Percentiles rank a stretch among this genome's conserved stretches.
Evolutionary conservation across 1,140 invertebrate genomes (phyloP).

Genomic region (Macrosteles quadrilineatus): DNA sequence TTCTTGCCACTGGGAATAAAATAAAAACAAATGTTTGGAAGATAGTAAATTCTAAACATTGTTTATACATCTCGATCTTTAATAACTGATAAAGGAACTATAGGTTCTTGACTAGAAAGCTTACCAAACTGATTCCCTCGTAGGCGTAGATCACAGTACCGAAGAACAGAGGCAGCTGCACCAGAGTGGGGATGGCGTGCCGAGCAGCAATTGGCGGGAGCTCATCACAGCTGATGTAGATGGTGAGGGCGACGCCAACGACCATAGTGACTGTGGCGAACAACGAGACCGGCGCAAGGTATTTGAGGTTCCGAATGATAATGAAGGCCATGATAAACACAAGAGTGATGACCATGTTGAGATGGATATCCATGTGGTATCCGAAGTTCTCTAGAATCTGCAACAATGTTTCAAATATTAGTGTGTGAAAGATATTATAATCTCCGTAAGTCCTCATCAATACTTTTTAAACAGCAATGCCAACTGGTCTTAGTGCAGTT

Average conservation of each 20-base stretch:
- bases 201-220: slow-evolving; percentile 37
- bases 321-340: slow-evolving; percentile 71
- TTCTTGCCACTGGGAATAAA: too few relatives aligned
- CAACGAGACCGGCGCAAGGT: slow-evolving; percentile 81
- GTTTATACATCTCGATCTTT: too few relatives aligned
- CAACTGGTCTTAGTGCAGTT: too few relatives aligned
- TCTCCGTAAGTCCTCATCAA: too few relatives aligned
- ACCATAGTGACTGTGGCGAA: slow-evolving; percentile 78
- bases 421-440: neutral
- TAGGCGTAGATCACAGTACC: slow-evolving; percentile 87
- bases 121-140: slow-evolving; percentile 80
- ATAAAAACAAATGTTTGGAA: too few relatives aligned
- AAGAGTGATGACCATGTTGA: slow-evolving; percentile 73
- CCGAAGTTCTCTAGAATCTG: slow-evolving; percentile 68
- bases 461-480: too few relatives aligned
- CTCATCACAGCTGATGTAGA: slow-evolving; percentile 62
- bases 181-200: slow-evolving; percentile 52
- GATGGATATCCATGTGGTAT: slow-evolving; percentile 58
- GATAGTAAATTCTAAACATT: too few relatives aligned
- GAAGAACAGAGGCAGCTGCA: slow-evolving; percentile 74
- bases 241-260: slow-evolving; percentile 74
- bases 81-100: too few relatives aligned
- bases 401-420: neutral
- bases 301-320: slow-evolving; percentile 81
- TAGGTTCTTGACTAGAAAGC: too few relatives aligned